Conservation (phyloP, 2,888 invertebrate genomes). For the Venusia cambrica region DNA sequence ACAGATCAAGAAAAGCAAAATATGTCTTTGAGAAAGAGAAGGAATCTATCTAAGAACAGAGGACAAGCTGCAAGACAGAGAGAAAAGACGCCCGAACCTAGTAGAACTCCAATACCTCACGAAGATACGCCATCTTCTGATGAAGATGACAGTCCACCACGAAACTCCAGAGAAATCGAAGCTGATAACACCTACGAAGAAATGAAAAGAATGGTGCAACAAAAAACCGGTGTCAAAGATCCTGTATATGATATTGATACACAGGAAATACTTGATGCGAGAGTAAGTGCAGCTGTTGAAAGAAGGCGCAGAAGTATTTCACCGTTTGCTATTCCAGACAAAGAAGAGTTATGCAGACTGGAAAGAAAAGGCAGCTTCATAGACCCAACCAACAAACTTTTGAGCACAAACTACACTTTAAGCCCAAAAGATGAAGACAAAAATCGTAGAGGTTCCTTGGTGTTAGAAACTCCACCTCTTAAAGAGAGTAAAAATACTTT, state of each 20-base stretch:
- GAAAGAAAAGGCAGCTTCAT: constrained; percentile 74
- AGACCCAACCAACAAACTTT: constrained; percentile 71
- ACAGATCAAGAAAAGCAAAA: constrained; percentile 65
- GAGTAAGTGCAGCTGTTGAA: constrained; percentile 65
- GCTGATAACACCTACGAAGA: constrained; percentile 73
- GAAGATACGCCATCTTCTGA: constrained; percentile 84
- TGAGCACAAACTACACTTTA: constrained; percentile 65
- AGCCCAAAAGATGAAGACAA: constrained; percentile 66
- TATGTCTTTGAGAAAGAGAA: constrained; percentile 81
- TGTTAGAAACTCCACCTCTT: constrained; percentile 43
- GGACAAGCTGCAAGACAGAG: constrained; percentile 68
- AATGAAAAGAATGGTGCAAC: constrained; percentile 70
- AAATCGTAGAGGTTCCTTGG: constrained; percentile 55
- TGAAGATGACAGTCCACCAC: constrained; percentile 46
- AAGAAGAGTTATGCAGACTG: constrained; percentile 55
- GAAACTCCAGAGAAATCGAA: constrained; percentile 67
- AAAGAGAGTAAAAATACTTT: constrained; percentile 45
- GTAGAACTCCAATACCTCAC: constrained; percentile 67
- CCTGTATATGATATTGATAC: constrained; percentile 71
- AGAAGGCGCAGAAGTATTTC: constrained; percentile 75
- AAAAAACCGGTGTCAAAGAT: constrained; percentile 63
- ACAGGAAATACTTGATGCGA: constrained; percentile 68
- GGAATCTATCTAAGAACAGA: constrained; percentile 82
- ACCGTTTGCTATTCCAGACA: constrained; percentile 71
- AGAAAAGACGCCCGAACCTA: constrained; percentile 76